A percentile compares a stretch with the other conserved stretches of the same genome.
phyloP scores from a whole-genome alignment of 2,888 invertebrate genomes.

The Caenorhabditis afra region DNA sequence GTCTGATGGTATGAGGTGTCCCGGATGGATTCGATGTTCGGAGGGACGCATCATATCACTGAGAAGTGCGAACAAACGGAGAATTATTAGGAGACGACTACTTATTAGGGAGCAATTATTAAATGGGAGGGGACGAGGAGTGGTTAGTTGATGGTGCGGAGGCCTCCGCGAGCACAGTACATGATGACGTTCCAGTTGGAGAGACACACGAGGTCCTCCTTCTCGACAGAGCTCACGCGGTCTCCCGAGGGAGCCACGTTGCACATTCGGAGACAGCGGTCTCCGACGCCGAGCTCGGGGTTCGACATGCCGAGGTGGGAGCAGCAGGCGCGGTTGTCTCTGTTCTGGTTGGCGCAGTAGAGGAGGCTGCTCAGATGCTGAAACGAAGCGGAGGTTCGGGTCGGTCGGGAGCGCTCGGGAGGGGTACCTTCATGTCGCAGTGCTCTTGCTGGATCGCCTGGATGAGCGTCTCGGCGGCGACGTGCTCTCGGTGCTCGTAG shows the following conservation, averaged over 20 bases:
- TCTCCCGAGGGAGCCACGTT: slow-evolving; percentile 73
- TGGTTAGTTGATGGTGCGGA: slow-evolving; percentile 75
- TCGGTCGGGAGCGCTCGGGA: too few relatives aligned
- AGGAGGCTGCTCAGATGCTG: slow-evolving; percentile 72
- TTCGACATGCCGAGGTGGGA: slow-evolving; percentile 74
- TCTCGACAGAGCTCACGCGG: slow-evolving; percentile 71
- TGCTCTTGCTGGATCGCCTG: slow-evolving; percentile 72
- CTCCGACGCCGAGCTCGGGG: slow-evolving; percentile 75
- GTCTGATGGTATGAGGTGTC: slow-evolving; percentile 31
- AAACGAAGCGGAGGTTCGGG: slow-evolving; percentile 15
- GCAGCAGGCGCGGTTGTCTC: slow-evolving; percentile 79
- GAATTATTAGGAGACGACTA: slow-evolving; percentile 44
- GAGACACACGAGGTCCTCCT: slow-evolving; percentile 77
- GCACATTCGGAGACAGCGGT: slow-evolving; percentile 78
- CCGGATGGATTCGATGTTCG: slow-evolving; percentile 1
- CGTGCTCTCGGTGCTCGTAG: slow-evolving; percentile 78
- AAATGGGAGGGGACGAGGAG: slow-evolving; percentile 2
- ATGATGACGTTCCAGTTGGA: slow-evolving; percentile 79
- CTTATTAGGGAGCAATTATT: slow-evolving; percentile 27
- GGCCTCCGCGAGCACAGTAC: slow-evolving; percentile 78
- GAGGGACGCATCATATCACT: slow-evolving; percentile 30
- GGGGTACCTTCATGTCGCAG: slow-evolving; percentile 64
- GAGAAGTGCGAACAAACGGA: slow-evolving; percentile 26
- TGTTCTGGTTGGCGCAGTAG: slow-evolving; percentile 79
- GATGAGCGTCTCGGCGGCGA: slow-evolving; percentile 76